Conservation (phyloP, 2,113 vertebrate species). For the Melanerpes aurifrons region DNA sequence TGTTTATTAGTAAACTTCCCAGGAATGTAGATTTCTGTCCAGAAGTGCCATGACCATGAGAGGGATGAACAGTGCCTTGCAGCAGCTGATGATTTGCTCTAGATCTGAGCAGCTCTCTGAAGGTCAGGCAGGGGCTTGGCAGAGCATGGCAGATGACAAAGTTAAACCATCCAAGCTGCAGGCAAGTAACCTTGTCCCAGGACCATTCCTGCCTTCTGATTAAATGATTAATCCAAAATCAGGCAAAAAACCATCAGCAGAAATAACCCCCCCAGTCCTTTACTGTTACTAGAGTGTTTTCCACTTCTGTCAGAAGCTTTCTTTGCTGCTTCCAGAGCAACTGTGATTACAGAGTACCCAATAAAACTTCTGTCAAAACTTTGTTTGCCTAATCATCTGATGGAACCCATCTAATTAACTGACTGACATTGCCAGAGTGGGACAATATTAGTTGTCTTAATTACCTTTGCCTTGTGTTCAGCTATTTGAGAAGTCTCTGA, state of each 20-base stretch:
- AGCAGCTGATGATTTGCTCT: background rate
- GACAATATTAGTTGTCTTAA: constrained; percentile 69
- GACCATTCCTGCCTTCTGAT: background rate
- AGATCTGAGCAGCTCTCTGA: background rate
- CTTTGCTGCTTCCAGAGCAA: background rate
- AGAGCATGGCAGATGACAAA: background rate
- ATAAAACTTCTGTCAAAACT: constrained; percentile 65
- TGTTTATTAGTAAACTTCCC: background rate
- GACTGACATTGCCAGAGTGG: constrained; percentile 39
- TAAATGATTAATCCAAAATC: background rate
- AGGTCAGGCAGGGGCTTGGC: background rate
- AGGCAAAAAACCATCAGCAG: background rate
- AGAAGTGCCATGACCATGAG: background rate
- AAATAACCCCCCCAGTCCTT: background rate
- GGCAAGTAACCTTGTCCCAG: background rate
- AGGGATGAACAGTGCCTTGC: background rate
- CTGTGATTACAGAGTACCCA: constrained; percentile 32
- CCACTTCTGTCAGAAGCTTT: background rate
- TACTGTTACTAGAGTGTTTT: background rate
- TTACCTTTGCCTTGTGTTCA: constrained; percentile 41
- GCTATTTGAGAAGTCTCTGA: constrained; percentile 43
- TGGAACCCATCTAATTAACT: constrained; percentile 63
- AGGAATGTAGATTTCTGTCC: background rate
- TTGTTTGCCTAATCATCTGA: constrained; percentile 63
- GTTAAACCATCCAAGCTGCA: background rate